Base-by-base conservation (phyloP, 2,888 invertebrate genomes). In the Tipula lateralis region DNA sequence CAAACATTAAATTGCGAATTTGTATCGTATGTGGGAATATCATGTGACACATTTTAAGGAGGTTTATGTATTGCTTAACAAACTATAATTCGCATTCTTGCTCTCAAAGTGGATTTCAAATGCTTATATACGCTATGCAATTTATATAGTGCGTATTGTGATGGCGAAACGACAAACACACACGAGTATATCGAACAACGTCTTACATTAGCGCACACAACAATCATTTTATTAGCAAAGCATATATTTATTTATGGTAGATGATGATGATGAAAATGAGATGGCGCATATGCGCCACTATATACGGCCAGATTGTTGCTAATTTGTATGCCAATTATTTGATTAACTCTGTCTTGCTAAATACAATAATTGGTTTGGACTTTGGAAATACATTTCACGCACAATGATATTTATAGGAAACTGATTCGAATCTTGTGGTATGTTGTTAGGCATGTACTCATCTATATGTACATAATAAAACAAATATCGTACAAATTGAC, bases 41-140 rank as follows among this genome's bases (percentile, higher is more conserved):
- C 66, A 24, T 66, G 66, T 66, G 66, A 66, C 66, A 66, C 24
- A 24, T 66, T 66, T 66, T 66, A 66, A 66, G 66, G 66, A 66
- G 66, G 66, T 66, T 66, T 66, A 24, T 36, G 9, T 36, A 36
- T 36, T 36, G 36, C 36, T 36, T 36, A 36, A 36, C 6, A 36
- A 12, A 32, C 32, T 32, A 32, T 32, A 32, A 32, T 36, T 36
- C 36, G 36, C 36, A 12, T 36, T 36, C 36, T 36, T 36, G 36
- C 12, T 5, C 9, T n/a, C 7, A 66, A 66, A 9, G 19, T 50
- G 16, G 12, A 19, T 50, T 24, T 66, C 1, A 66, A 24, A 66
- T 66, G 7, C 24, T 66, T 66, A 66, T 66, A 1, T 9, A 24
- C 7, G 9, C 24, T 66, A 66, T 66, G 24, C 1, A 66, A 44